A percentile compares a stretch with the other conserved stretches of the same genome.
These are phyloP conservation scores for Myotis yumanensis DNA, from an alignment of 2,113 vertebrate species.

Conservation along the genomic window DNA sequence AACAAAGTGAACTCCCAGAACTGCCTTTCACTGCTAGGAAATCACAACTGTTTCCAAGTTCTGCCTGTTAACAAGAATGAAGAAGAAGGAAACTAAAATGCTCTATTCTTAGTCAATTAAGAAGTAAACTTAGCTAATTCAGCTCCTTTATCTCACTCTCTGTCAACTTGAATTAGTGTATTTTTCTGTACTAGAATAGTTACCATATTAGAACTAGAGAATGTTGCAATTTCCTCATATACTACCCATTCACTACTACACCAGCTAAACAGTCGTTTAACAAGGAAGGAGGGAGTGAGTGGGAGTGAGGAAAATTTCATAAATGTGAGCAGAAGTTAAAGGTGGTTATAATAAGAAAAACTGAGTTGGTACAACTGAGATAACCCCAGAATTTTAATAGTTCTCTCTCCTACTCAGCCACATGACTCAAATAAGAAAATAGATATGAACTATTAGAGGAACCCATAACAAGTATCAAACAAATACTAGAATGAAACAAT, in stretches of 20 bases:
- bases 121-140: background rate
- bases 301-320: background rate
- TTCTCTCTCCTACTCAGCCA: background rate
- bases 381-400: background rate
- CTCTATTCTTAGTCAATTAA: background rate
- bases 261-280: background rate
- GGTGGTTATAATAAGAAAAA: conserved; percentile 21
- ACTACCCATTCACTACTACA: background rate
- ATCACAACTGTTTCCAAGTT: background rate
- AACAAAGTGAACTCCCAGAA: conserved; percentile 28
- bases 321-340: conserved; percentile 39
- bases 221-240: background rate
- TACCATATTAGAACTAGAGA: conserved; percentile 8
- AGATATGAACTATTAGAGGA: background rate
- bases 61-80: conserved; percentile 9
- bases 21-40: conserved; percentile 13
- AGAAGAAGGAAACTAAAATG: background rate
- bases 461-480: background rate
- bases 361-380: conserved; percentile 28
- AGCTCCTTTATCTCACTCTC: background rate
- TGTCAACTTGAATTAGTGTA: background rate
- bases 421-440: background rate
- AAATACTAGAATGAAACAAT: background rate
- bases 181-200: background rate
- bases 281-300: too few relatives aligned